Evolutionary conservation across 2,888 invertebrate species (phyloP), one percentile per base, ranked within the genome.

Genomic region (Ryuthela nishihirai): DNA sequence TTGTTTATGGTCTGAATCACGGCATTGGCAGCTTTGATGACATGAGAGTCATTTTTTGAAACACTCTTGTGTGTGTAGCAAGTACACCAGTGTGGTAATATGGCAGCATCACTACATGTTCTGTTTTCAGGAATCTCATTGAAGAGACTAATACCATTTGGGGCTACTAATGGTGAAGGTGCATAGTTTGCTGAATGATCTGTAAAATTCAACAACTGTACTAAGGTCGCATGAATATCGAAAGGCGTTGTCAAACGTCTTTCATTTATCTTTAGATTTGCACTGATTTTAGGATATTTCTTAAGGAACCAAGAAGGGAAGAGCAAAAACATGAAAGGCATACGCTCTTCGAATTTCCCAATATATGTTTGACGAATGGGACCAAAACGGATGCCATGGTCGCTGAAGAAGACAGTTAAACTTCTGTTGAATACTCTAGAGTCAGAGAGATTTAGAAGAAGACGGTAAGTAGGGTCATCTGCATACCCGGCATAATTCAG

Each of bases 351-450:
- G n/a, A 72, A 65, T 52, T 73, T 71, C 0, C 76, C 76, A 4
- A 75, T 70, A 73, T 86, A 88, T 0, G 92, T 92, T 65, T 80
- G 78, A 9, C 91, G 80, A 67, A 90, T 88, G 4, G 79, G 80
- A 2, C 92, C 93, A 84, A 87, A 92, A 59, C 93, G 78, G 54
- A 91, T 83, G 0, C 94, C 94, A 70, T 94, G 94, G 71, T 94
- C 94, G 72, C 92, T 92, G 77, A 92, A 78, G 34, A 80, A 70
- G 7, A 88, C 72, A 46, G 91, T 49, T 68, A 83, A 78, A 0
- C 88, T 88, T 23, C 82, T 78, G 46, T 86, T 80, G 46, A 88
- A 74, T 47, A 81, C 75, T 2, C 79, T 77, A 2, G 76, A 71
- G 0, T 72, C 66, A 29, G 81, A 74, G 46, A 85, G 71, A 53